phyloP scores from a whole-genome alignment of 2,113 vertebrate species.

The Diadophis punctatus region DNA sequence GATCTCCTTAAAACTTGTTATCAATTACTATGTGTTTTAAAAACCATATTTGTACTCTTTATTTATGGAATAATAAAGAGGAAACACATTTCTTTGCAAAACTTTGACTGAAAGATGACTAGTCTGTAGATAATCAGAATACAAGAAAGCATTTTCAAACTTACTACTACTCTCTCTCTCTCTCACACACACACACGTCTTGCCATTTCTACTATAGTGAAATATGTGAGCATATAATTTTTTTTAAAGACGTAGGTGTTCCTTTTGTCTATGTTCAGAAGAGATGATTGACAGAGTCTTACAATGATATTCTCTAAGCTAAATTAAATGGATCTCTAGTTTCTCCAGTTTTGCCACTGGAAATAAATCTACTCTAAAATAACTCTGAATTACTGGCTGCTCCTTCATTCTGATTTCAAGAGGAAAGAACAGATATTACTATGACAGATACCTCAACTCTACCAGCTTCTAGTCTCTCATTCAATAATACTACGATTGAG shows the following conservation, averaged over 20 bases:
- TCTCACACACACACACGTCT: background rate
- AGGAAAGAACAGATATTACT: background rate
- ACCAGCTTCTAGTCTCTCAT: background rate
- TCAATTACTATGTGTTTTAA: constrained; percentile 43
- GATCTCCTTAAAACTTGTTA: constrained; percentile 28
- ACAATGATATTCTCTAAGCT: background rate
- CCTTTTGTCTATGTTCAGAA: background rate
- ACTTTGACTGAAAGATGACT: background rate
- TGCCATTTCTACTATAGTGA: background rate
- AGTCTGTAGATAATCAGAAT: background rate
- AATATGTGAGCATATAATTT: background rate
- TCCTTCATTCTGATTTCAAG: background rate
- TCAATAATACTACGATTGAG: background rate
- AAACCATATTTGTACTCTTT: constrained; percentile 35
- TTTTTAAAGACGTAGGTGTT: background rate
- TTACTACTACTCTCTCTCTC: background rate
- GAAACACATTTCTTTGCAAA: constrained; percentile 13
- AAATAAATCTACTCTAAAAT: background rate
- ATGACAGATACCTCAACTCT: background rate
- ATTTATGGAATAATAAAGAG: background rate
- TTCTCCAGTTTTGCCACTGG: background rate
- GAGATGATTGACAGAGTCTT: background rate
- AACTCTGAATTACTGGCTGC: background rate
- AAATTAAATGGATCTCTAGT: background rate
- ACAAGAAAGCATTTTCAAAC: background rate